phyloP scores from a whole-genome alignment of 2,797 vertebrate species.

The Crypturellus tataupa region DNA sequence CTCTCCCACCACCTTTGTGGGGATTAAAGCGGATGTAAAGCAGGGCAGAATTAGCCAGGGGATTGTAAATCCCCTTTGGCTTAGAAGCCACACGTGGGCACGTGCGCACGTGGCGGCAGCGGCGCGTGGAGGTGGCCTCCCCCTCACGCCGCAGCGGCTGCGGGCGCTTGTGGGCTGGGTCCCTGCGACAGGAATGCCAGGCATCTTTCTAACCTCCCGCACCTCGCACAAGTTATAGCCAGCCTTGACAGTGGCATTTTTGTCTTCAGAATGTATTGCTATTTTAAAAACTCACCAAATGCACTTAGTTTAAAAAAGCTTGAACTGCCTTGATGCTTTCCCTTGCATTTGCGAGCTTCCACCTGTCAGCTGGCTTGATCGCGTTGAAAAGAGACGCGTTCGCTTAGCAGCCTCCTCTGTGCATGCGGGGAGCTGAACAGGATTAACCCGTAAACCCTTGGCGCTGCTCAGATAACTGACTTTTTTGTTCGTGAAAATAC shows the following conservation, averaged over 20 bases:
- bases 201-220: slow-evolving; percentile 44
- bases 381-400: background rate
- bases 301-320: slow-evolving; percentile 58
- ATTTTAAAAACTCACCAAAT: slow-evolving; percentile 39
- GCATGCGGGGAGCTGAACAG: background rate
- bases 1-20: slow-evolving; percentile 39
- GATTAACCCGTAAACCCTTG: background rate
- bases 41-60: background rate
- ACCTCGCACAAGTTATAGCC: slow-evolving; percentile 43
- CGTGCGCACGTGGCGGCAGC: background rate
- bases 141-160: background rate
- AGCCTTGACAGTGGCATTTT: slow-evolving; percentile 63
- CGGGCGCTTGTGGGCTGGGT: slow-evolving; percentile 3
- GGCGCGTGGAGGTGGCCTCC: accelerated
- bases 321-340: slow-evolving; percentile 32
- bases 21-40: slow-evolving; percentile 54
- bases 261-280: slow-evolving; percentile 48
- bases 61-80: slow-evolving; percentile 48
- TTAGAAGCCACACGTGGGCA: background rate
- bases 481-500: background rate
- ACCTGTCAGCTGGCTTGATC: slow-evolving; percentile 38
- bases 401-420: background rate
- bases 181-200: slow-evolving; percentile 35
- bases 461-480: background rate
- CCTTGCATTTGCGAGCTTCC: slow-evolving; percentile 39